phyloP scores from a whole-genome alignment of 2,797 vertebrate genomes.

The Sarcophilus harrisii region DNA sequence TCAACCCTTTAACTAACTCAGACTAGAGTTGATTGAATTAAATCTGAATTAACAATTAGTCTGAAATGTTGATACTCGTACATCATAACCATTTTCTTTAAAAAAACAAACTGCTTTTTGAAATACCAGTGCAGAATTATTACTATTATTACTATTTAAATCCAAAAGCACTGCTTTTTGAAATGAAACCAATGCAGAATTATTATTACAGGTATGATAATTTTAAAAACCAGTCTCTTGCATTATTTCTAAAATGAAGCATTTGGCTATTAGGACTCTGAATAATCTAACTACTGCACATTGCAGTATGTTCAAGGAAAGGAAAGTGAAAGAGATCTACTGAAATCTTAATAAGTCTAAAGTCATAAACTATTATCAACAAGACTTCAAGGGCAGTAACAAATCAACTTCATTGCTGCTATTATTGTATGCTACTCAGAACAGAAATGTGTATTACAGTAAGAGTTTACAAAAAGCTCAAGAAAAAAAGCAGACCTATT shows the following conservation, averaged over 20 bases:
- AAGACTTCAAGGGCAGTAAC: slow-evolving; percentile 15
- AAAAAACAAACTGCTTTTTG: slow-evolving; percentile 12
- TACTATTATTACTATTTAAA: background rate
- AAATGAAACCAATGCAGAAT: slow-evolving; percentile 2
- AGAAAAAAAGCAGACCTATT: background rate
- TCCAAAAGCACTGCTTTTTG: slow-evolving; percentile 14
- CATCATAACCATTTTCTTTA: slow-evolving; percentile 24
- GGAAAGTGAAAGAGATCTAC: slow-evolving; percentile 15
- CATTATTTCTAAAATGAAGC: slow-evolving; percentile 1
- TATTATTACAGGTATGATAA: slow-evolving; percentile 36
- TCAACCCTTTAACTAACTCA: slow-evolving; percentile 43
- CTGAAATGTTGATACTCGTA: slow-evolving; percentile 45
- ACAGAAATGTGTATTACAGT: slow-evolving; percentile 47
- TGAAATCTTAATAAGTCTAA: slow-evolving; percentile 44
- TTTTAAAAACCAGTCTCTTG: slow-evolving; percentile 1
- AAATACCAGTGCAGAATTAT: slow-evolving; percentile 59
- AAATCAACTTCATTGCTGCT: slow-evolving; percentile 32
- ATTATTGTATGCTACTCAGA: slow-evolving; percentile 7
- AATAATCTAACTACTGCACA: slow-evolving; percentile 36
- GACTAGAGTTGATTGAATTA: slow-evolving; percentile 11
- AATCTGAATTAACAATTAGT: background rate
- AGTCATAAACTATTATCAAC: slow-evolving; percentile 18
- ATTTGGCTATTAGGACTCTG: slow-evolving; percentile 33
- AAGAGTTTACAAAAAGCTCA: slow-evolving; percentile 58
- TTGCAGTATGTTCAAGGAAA: slow-evolving; percentile 5